Evolutionary conservation across 1,140 invertebrate species (phyloP), one percentile per base, ranked within the genome.

Genomic region (Eupeodes corollae): DNA sequence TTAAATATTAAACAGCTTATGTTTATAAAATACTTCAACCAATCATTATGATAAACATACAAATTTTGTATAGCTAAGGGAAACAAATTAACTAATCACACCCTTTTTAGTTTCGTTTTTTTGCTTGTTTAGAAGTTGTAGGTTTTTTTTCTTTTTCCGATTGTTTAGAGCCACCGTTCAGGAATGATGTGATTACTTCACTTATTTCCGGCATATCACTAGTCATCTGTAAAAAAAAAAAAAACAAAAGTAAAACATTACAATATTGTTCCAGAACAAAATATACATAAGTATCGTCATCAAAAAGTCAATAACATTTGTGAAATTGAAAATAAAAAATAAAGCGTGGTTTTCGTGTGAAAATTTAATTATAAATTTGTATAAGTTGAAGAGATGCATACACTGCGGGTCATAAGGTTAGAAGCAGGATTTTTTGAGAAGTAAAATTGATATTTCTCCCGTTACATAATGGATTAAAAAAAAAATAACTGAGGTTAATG

Each of bases 151-250:
- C 62, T 42, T 68, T 67, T 19, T 68, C 63, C 1, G 57, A 58
- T 35, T 58, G 60, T 42, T 66, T 58, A 43, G 61, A 67, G 32
- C 75, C 75, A 39, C 86, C 80, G 43, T 82, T 79, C 53, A 91
- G 80, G 47, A 83, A 80, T 13, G 82, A 80, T 6, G 90, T 89
- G 42, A 94, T 77, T 67, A 91, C 78, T 72, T 95, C 91, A 5
- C 88, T 91, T 72, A 94, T 83, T 71, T 94, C 90, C 1, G 90
- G 90, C 74, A 93, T 82, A 21, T 80, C 78, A 54, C 84, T 83
- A 49, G 87, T 85, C 70, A 88, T 90, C 55, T 71, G 66, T 1
- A 85, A 39, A 19, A 49, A 10, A 26, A 3, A 26, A 26, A 26
- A 26, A 26, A 26, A 26, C 34, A n/a, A 43, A 30, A n/a, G 5